Conservation (phyloP, 2,888 invertebrate genomes). For the Scaptomyza cyrtandrae region DNA sequence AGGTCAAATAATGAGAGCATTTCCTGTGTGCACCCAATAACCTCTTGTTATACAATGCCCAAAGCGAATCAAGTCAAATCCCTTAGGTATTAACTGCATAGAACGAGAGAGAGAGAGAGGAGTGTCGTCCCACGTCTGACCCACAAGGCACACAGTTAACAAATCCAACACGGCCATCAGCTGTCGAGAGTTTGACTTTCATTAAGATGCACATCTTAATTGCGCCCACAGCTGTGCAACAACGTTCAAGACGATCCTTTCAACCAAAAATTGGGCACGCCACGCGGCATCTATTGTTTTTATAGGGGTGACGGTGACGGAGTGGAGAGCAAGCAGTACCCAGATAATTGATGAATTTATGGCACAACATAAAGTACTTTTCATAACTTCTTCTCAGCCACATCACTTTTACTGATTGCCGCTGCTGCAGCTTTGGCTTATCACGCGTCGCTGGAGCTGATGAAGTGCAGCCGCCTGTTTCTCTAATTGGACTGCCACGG, state of each 20-base stretch:
- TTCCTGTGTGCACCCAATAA: conserved; percentile 13
- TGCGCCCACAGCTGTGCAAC: conserved; percentile 59
- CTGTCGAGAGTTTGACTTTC: conserved; percentile 38
- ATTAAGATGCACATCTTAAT: conserved; percentile 65
- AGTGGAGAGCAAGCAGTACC: conserved; percentile 21
- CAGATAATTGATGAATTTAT: conserved; percentile 67
- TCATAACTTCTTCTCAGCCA: conserved; percentile 22
- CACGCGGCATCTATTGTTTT: conserved; percentile 49
- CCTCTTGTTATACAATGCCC: not conserved
- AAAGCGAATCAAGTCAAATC: conserved; percentile 7
- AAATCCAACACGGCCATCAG: conserved; percentile 21
- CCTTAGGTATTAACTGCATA: conserved; percentile 5
- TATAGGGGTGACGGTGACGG: not conserved
- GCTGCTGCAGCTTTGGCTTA: conserved; percentile 32
- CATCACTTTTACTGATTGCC: conserved; percentile 56
- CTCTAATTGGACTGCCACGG: conserved; percentile 51
- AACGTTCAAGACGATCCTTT: conserved; percentile 45
- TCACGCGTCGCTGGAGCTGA: conserved; percentile 39
- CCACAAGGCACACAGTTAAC: conserved; percentile 7
- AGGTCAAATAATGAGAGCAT: conserved; percentile 2
- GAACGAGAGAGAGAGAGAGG: conserved; percentile 3
- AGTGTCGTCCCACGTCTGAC: conserved; percentile 34
- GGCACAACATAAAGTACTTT: conserved; percentile 43
- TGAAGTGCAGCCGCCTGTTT: conserved; percentile 49
- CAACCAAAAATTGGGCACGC: conserved; percentile 46